These are phyloP conservation scores for Ardeotis arabs DNA, from an alignment of 2,113 vertebrate genomes.

Conservation along the genomic window DNA sequence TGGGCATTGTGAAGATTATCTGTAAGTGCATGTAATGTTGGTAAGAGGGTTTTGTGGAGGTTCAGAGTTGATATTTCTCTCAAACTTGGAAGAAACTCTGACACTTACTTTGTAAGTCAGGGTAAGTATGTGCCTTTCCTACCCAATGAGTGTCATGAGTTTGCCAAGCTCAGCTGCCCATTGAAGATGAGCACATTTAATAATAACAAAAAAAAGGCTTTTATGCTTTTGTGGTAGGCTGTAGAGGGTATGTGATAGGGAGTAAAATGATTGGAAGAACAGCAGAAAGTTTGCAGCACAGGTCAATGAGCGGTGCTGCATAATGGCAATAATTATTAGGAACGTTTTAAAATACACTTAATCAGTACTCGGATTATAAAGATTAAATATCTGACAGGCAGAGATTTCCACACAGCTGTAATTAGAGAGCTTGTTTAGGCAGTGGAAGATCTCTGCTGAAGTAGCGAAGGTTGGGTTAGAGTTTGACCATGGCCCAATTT, in stretches of 20 bases:
- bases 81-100: background rate
- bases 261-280: background rate
- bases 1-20: background rate
- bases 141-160: background rate
- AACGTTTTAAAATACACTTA: constrained; percentile 17
- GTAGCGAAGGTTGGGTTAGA: background rate
- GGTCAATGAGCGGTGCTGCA: background rate
- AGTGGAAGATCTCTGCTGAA: background rate
- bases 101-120: background rate
- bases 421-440: background rate
- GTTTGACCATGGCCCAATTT: background rate
- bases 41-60: background rate
- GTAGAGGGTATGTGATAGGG: background rate
- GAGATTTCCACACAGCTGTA: background rate
- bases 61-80: background rate
- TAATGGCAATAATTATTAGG: background rate
- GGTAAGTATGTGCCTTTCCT: background rate
- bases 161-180: background rate
- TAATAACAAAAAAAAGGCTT: background rate
- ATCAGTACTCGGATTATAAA: background rate
- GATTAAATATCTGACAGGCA: background rate
- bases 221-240: background rate
- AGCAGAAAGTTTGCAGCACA: background rate
- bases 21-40: background rate
- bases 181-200: background rate